Conservation (phyloP, 2,113 vertebrate species). For the Tetrao urogallus region DNA sequence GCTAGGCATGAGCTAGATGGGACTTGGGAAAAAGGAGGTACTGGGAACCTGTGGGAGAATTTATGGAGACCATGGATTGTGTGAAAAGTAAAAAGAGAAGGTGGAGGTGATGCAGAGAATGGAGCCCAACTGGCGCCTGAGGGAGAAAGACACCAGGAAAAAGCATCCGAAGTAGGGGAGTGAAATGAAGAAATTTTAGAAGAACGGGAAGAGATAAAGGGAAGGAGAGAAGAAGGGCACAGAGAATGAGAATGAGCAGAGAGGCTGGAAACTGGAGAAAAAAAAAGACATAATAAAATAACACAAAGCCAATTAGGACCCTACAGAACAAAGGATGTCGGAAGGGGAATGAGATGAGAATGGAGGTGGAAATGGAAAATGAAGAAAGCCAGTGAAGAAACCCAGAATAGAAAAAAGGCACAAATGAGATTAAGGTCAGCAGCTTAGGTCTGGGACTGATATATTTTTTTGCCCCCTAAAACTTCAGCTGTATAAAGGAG, state of each 20-base stretch:
- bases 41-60: not conserved
- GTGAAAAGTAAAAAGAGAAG: not conserved
- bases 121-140: not conserved
- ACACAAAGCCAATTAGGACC: slow-evolving; percentile 7
- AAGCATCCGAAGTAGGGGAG: not conserved
- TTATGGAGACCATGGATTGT: not conserved
- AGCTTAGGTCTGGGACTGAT: not conserved
- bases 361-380: not conserved
- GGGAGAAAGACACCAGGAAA: not conserved
- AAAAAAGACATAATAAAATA: not conserved
- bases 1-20: accelerated
- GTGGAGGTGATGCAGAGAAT: not conserved
- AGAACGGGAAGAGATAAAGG: not conserved
- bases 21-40: not conserved
- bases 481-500: not conserved
- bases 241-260: not conserved
- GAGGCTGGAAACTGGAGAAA: not conserved
- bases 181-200: not conserved
- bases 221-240: not conserved
- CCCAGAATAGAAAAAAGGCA: not conserved
- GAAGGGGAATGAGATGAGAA: not conserved
- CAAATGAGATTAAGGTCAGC: not conserved
- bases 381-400: not conserved
- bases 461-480: not conserved
- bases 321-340: not conserved